Percentiles rank a stretch among this genome's conserved stretches.
Evolutionary conservation across 2,797 vertebrate species (phyloP).

Genomic region (Psittacula derbiana): DNA sequence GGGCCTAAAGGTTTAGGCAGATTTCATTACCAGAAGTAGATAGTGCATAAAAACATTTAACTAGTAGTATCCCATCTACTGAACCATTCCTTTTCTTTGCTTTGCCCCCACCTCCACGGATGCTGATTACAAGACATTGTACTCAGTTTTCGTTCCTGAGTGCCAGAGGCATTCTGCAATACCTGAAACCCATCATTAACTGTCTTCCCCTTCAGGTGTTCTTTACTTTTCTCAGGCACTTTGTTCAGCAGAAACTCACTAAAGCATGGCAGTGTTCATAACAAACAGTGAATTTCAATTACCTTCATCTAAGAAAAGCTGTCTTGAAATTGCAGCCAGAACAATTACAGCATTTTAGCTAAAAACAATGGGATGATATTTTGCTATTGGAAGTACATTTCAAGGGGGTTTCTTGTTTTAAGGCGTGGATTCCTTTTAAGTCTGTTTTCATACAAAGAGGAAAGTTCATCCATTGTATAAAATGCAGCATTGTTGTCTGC

Average conservation of each 20-base stretch:
- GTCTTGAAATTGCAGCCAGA: constrained; percentile 46
- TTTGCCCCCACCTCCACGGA: neutral
- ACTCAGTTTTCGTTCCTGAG: constrained; percentile 27
- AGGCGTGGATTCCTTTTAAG: neutral
- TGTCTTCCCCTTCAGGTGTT: constrained; percentile 35
- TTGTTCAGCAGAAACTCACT: constrained; percentile 38
- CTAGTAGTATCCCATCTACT: constrained; percentile 3
- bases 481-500: constrained; percentile 52
- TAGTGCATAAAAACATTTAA: constrained; percentile 16
- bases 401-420: constrained; percentile 19
- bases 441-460: neutral
- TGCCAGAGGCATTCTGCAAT: constrained; percentile 15
- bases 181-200: constrained; percentile 40
- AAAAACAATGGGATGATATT: constrained; percentile 41
- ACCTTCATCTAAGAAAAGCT: constrained; percentile 26
- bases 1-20: constrained; percentile 28
- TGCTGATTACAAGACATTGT: constrained; percentile 13
- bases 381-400: constrained; percentile 30
- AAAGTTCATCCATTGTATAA: constrained; percentile 41
- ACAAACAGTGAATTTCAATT: constrained; percentile 64
- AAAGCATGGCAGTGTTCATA: constrained; percentile 51
- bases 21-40: constrained; percentile 53
- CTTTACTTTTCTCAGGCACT: constrained; percentile 42
- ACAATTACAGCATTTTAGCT: constrained; percentile 58
- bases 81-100: constrained; percentile 26